Base-by-base conservation (phyloP, 2,113 vertebrate species). In the Muntiacus muntjak region DNA sequence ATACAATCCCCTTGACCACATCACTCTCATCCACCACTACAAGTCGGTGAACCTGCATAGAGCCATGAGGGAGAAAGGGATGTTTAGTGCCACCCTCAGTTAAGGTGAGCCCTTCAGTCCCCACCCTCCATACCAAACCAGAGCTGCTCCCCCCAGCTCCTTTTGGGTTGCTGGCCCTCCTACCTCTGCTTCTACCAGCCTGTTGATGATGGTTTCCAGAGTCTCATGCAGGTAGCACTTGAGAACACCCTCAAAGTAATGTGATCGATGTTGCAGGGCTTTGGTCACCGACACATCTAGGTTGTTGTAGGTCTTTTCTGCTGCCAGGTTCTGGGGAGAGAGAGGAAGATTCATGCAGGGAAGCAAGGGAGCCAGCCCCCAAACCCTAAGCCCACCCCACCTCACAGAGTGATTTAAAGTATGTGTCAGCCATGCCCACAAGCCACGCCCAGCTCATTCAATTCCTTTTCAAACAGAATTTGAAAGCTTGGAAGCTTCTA, bases 261-360 rank as follows among this genome's bases (percentile, higher is more conserved):
- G 99, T 2, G 99, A 99, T 96, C 99, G 99, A 96, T 99, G 99
- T 98, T 99, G 99, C 88, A 99, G 98, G 3, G 99, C 99, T 99
- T 99, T 99, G 6, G 99, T 99, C 98, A 99, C 99, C 0, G 99
- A 99, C 95, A 99, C 98, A 3, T 99, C 99, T 98, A 99, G 98
- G 98, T 99, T 99, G 98, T 99, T 99, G 98, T 99, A 99, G 0
- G 99, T 99, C 98, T 99, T 99, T 98, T 99, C 99, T 12, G 99
- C 99, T 5, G 99, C 99, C 98, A 99, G 98, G 96, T 99, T 99
- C 99, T 99, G 96, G 62, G 25, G 19, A 76, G 82, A 89, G 28
- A 97, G 58, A 88, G 64, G 0, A 6, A 40, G 13, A 30, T 94
- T 60, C 64, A 97, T 96, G n/a, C 87, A 86, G 30, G 7, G 6